Evolutionary conservation across 2,113 vertebrate genomes (phyloP).

Genomic region (Sceloporus tristichus): DNA sequence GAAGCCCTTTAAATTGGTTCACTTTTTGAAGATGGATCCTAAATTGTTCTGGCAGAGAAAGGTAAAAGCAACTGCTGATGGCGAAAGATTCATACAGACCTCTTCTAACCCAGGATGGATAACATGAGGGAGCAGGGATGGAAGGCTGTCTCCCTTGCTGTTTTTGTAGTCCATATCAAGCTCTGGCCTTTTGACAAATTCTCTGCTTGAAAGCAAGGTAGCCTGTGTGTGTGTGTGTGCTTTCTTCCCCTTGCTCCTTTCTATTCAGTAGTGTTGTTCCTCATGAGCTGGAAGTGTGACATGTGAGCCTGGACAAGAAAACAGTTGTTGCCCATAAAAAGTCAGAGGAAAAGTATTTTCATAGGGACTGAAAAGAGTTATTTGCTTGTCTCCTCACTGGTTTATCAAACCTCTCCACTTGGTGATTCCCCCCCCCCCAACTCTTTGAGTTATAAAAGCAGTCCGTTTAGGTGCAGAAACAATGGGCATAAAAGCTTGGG

Average conservation of each 20-base stretch:
- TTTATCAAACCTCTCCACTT: neutral
- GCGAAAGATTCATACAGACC: neutral
- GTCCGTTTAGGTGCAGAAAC: neutral
- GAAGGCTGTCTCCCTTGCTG: neutral
- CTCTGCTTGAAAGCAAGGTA: neutral
- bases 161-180: neutral
- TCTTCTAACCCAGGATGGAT: neutral
- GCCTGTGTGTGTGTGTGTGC: neutral
- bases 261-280: neutral
- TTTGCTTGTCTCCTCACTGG: neutral
- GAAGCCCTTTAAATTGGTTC: slow-evolving; percentile 8
- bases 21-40: slow-evolving; percentile 4
- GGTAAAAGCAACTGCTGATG: neutral
- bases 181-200: neutral
- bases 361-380: neutral
- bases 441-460: neutral
- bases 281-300: neutral
- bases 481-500: too few species aligned
- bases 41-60: neutral
- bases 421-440: too few species aligned
- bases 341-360: neutral
- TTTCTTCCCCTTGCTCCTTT: neutral
- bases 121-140: neutral
- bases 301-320: too few species aligned
- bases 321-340: neutral